Percentiles rank a stretch among this genome's conserved stretches.
phyloP scores from a whole-genome alignment of 2,888 invertebrate species.

The Prostheceraeus crozeri region DNA sequence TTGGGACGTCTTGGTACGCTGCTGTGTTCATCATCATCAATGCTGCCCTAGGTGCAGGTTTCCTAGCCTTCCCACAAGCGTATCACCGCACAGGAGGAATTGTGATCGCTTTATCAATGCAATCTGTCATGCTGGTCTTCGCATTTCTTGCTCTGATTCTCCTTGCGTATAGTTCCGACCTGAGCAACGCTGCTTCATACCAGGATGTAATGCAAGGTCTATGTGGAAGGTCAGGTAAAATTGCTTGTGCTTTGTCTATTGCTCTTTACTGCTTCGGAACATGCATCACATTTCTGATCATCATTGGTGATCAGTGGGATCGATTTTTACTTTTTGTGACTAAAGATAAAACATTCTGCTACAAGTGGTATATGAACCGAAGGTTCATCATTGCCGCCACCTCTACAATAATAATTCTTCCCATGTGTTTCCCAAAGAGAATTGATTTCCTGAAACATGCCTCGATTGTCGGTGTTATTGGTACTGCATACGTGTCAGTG shows the following conservation, averaged over 20 bases:
- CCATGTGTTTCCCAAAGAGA: constrained; percentile 62
- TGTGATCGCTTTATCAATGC: constrained; percentile 59
- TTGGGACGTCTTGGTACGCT: constrained; percentile 48
- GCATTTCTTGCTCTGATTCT: too few species aligned
- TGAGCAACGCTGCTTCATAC: constrained; percentile 56
- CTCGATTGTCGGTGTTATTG: constrained; percentile 61
- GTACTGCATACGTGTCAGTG: constrained; percentile 61
- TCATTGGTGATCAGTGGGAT: constrained; percentile 64
- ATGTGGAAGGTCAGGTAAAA: constrained; percentile 54
- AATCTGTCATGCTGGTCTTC: too few species aligned
- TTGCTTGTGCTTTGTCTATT: constrained; percentile 57
- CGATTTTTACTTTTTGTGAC: constrained; percentile 47
- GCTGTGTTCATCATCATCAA: constrained; percentile 58
- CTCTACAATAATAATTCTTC: constrained; percentile 60
- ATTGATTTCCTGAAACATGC: constrained; percentile 63
- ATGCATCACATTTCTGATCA: constrained; percentile 63
- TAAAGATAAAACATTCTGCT: constrained; percentile 1
- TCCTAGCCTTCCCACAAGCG: constrained; percentile 64
- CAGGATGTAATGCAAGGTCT: constrained; percentile 57
- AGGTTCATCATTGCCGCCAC: constrained; percentile 59
- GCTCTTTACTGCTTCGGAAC: constrained; percentile 63
- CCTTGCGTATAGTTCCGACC: constrained; percentile 61
- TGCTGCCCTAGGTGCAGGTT: constrained; percentile 61
- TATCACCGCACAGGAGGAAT: constrained; percentile 63
- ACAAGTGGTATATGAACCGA: constrained; percentile 18